Base-by-base conservation (phyloP, 2,888 invertebrate genomes). In the Aleiodes alternator region DNA sequence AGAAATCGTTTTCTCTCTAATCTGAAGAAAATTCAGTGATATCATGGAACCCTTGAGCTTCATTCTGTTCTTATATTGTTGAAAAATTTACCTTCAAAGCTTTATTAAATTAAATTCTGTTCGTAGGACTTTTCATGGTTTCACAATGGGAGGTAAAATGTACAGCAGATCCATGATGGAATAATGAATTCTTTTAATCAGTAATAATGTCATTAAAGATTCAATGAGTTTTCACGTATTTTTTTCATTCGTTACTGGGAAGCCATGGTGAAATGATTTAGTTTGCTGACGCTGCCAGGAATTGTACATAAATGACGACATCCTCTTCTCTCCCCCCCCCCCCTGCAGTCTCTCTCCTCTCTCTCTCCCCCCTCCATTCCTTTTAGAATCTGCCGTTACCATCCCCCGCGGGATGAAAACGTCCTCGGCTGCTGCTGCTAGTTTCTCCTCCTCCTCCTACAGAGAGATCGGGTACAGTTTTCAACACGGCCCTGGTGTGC, bases 401-500 rank as follows among this genome's bases (percentile, higher is more conserved):
- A 64, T 64, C 64, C 64, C 64, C 64, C 43, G 64, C 48, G 64
- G 64, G 64, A 64, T 64, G 43, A 64, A 64, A 64, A 43, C 48
- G 16, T 61, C 38, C 12, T 5, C 3, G 9, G 31, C 34, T 34
- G 4, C 34, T 34, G 34, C 34, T 43, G 43, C 43, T 43, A 5
- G 43, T 43, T 8, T 43, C 11, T 43, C 34, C 59, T 34, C 4
- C 34, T 34, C 59, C 59, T 14, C 14, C 14, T n/a, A 5, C 43
- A 9, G 48, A 23, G 23, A 23, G 23, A 34, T 34, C 34, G 34
- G 34, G 34, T 34, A 5, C 29, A 64, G 11, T 68, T 68, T 68
- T 68, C 51, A 68, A 51, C 76, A 84, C 85, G 84, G 84, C 84
- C 86, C 86, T 86, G 86, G 80, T 69, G 74, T 78, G 78, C 80